A percentile compares a stretch with the other conserved stretches of the same genome.
phyloP scores from a whole-genome alignment of 2,113 vertebrate genomes.

The Gymnocephalus cernua region DNA sequence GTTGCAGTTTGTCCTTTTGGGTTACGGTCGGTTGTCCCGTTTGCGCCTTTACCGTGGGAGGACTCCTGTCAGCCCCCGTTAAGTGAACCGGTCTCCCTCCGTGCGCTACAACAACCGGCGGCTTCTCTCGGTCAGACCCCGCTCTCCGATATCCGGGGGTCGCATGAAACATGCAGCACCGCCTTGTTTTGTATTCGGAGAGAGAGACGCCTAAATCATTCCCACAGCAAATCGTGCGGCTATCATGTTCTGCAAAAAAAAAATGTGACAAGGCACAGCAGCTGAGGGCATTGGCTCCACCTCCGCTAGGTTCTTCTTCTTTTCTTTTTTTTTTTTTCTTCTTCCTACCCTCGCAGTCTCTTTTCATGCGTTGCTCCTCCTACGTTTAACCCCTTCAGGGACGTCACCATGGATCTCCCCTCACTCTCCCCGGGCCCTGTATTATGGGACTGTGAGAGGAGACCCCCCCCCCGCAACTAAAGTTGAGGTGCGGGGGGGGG shows the following conservation, averaged over 20 bases:
- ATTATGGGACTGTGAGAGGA: conserved; percentile 28
- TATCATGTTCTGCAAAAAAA: conserved; percentile 76
- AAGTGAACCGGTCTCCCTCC: conserved; percentile 36
- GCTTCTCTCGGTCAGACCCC: conserved; percentile 17
- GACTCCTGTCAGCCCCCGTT: conserved; percentile 61
- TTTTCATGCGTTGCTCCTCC: conserved; percentile 74
- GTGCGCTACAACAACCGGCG: conserved; percentile 35
- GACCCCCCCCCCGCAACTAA: background rate
- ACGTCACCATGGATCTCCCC: conserved; percentile 64
- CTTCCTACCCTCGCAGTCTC: conserved; percentile 44
- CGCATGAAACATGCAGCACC: conserved; percentile 39
- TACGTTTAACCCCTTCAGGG: conserved; percentile 75
- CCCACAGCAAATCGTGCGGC: conserved; percentile 69
- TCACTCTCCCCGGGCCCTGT: conserved; percentile 32
- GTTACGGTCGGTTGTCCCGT: conserved; percentile 71
- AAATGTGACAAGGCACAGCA: conserved; percentile 83
- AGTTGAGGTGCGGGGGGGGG: conserved; percentile 41
- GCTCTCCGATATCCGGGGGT: conserved; percentile 42
- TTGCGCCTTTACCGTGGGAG: conserved; percentile 46
- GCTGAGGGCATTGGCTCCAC: conserved; percentile 81
- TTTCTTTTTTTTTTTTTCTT: background rate
- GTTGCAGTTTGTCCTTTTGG: conserved; percentile 62
- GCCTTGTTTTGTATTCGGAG: conserved; percentile 58
- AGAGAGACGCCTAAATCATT: conserved; percentile 49
- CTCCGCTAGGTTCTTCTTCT: conserved; percentile 46